Conservation (phyloP, 2,797 vertebrate genomes). For the Brotogeris chrysoptera region DNA sequence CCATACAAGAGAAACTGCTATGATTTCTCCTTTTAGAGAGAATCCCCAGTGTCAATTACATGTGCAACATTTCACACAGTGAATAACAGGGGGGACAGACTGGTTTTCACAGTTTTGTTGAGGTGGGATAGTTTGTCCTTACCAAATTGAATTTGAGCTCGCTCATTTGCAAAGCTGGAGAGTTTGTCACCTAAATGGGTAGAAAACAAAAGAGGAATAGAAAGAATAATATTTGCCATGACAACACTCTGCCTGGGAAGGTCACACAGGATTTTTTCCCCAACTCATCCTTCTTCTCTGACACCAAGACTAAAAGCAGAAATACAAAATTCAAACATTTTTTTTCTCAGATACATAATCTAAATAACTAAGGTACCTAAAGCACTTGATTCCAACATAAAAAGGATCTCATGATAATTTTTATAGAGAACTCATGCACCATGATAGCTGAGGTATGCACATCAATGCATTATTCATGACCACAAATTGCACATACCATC, state of each 20-base stretch:
- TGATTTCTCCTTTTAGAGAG: background rate
- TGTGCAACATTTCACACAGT: background rate
- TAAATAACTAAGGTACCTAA: slow-evolving; percentile 54
- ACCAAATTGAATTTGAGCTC: background rate
- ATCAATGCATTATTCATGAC: slow-evolving; percentile 61
- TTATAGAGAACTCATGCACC: slow-evolving; percentile 23
- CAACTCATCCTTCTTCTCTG: background rate
- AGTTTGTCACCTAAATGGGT: background rate
- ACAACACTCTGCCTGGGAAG: background rate
- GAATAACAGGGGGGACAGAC: background rate
- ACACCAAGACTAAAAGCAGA: background rate
- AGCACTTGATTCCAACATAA: slow-evolving; percentile 23
- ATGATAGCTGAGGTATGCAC: slow-evolving; percentile 21
- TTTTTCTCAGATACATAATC: slow-evolving; percentile 13
- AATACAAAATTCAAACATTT: slow-evolving; percentile 17
- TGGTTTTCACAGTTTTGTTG: background rate
- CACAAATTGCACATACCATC: slow-evolving; percentile 27
- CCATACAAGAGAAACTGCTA: background rate
- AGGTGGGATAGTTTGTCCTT: background rate
- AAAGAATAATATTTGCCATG: background rate
- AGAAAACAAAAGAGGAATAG: background rate
- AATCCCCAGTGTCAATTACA: background rate
- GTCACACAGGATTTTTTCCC: background rate
- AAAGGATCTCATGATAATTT: slow-evolving; percentile 25
- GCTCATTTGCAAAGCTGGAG: background rate